phyloP scores from a whole-genome alignment of 2,888 invertebrate species.

The Microctonus aethiopoides region DNA sequence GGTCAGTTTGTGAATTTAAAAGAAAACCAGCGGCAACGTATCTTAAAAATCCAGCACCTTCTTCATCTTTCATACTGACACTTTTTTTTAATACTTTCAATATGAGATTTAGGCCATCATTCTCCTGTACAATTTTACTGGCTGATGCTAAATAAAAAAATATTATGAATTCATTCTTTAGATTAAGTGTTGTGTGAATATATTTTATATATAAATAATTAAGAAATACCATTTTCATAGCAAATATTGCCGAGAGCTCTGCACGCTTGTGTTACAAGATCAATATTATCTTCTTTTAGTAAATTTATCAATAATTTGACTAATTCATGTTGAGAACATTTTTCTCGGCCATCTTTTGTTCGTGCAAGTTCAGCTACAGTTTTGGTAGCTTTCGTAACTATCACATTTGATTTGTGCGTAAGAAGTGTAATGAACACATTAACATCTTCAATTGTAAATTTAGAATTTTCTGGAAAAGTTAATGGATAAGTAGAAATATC shows the following conservation, averaged over 20 bases:
- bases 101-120: slow-evolving; percentile 69
- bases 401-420: slow-evolving; percentile 48
- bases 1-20: slow-evolving; percentile 83
- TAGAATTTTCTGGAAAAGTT: slow-evolving; percentile 44
- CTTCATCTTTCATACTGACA: slow-evolving; percentile 44
- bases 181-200: not conserved
- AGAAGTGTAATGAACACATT: slow-evolving; percentile 54
- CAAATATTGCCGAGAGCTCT: slow-evolving; percentile 90
- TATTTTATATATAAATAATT: not conserved
- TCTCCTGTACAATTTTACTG: slow-evolving; percentile 57
- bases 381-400: slow-evolving; percentile 71
- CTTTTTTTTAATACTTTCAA: slow-evolving; percentile 53
- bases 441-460: slow-evolving; percentile 52
- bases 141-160: slow-evolving; percentile 52
- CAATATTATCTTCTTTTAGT: slow-evolving; percentile 68
- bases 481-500: not conserved
- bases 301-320: slow-evolving; percentile 72
- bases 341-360: slow-evolving; percentile 79
- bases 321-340: slow-evolving; percentile 74
- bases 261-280: slow-evolving; percentile 79
- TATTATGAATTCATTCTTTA: not conserved
- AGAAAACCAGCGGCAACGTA: slow-evolving; percentile 80
- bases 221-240: slow-evolving; percentile 81
- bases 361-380: slow-evolving; percentile 86
- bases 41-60: slow-evolving; percentile 68